These are phyloP conservation scores for Hirudinaria manillensis DNA, from an alignment of 2,888 invertebrate genomes.

Conservation along the genomic window DNA sequence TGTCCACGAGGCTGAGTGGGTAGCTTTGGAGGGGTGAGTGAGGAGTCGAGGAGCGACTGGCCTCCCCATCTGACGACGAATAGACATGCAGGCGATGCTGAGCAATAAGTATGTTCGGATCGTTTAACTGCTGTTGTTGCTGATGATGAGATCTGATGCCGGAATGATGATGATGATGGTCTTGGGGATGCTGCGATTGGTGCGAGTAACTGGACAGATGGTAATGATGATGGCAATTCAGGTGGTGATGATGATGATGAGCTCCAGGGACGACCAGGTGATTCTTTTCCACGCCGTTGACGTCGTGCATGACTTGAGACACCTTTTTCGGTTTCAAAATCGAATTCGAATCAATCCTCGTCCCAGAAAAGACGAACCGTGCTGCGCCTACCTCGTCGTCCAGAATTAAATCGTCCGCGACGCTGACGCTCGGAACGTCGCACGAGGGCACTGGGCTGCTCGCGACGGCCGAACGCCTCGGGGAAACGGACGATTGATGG, in stretches of 20 bases:
- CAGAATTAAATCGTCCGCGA: not conserved
- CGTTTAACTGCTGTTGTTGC: no score
- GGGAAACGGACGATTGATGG: not conserved
- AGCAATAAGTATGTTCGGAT: not conserved
- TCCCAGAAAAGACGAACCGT: not conserved
- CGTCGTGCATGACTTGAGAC: slow-evolving; percentile 2
- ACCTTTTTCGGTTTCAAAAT: not conserved
- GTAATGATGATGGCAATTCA: not conserved
- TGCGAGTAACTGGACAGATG: not conserved
- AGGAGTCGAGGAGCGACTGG: slow-evolving; percentile 35
- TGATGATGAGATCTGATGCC: no score
- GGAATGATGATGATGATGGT: not conserved
- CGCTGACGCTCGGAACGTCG: not conserved
- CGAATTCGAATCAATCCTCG: not conserved
- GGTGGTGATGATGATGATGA: not conserved
- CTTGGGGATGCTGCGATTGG: not conserved
- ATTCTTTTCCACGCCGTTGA: not conserved
- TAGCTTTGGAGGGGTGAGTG: slow-evolving; percentile 24
- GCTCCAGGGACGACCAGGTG: not conserved
- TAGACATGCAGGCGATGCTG: slow-evolving; percentile 11
- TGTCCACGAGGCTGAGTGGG: slow-evolving; percentile 12
- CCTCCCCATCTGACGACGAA: slow-evolving; percentile 35
- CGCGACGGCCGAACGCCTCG: not conserved
- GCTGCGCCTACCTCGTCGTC: not conserved
- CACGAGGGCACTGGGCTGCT: not conserved